Base-by-base conservation (phyloP, 2,888 invertebrate species). In the Dione juno region DNA sequence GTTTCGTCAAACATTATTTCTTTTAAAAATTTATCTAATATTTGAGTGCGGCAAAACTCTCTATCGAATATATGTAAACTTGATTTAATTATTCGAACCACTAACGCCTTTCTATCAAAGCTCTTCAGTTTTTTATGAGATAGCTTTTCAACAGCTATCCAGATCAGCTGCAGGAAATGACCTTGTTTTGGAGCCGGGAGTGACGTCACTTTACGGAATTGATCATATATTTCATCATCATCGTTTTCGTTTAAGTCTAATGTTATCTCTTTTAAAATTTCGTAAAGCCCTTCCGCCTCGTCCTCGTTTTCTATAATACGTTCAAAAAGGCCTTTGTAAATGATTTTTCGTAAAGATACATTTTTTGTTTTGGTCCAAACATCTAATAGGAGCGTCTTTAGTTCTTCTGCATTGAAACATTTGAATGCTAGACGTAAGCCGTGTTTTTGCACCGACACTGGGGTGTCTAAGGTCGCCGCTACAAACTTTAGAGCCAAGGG, bases 401-500 rank as follows among this genome's bases (percentile, higher is more conserved):
- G 76, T 69, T 80, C 80, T 50, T 82, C 80, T n/a, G 74, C 63
- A 52, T 75, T 78, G 58, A 82, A 87, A 73, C 80, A 82, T 69
- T 80, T 69, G 69, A 88, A 88, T 1, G 88, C 88, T 14, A 87
- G 74, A 1, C 86, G 81, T 54, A 89, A 64, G 5, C 84, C 86
- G 61, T 87, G 86, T 71, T 88, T 88, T 69, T 87, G 88, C 37
- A 86, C 75, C 2, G 88, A 85, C 2, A 87, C 73, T 2, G 86
- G 88, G 11, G 80, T 71, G 43, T 87, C 73, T 63, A 88, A 70
- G 50, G 85, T 66, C 13, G 79, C 70, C 69, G 80, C 77, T 2
- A 88, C 78, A 57, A 88, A 88, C 45, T 79, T 69, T 10, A 80
- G 75, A 41, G 80, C 81, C 16, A 70, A 69, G 2, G 79, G 76